phyloP scores from a whole-genome alignment of 2,888 invertebrate genomes.

The Crepidodera aurea region DNA sequence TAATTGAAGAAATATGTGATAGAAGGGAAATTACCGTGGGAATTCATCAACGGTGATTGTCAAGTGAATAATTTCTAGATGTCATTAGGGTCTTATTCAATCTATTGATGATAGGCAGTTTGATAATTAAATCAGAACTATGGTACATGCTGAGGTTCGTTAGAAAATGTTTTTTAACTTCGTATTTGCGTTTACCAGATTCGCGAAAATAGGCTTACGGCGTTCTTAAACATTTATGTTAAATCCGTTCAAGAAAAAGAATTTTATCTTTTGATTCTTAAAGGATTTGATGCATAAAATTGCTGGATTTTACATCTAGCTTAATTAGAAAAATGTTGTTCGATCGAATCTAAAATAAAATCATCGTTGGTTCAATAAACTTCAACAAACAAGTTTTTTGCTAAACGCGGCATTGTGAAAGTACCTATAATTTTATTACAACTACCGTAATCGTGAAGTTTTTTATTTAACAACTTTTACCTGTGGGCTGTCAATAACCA shows the following conservation, averaged over 20 bases:
- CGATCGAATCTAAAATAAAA: background rate
- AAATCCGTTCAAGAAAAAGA: too few species aligned
- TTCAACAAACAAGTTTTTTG: background rate
- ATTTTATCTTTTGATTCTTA: too few species aligned
- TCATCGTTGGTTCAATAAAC: background rate
- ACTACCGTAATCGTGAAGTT: background rate
- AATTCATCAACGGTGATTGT: conserved; percentile 27
- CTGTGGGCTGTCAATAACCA: background rate
- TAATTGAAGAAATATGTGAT: conserved; percentile 28
- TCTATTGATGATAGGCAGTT: background rate
- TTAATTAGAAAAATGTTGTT: too few species aligned
- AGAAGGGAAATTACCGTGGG: conserved; percentile 25
- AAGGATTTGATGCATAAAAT: too few species aligned
- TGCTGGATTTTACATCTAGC: too few species aligned
- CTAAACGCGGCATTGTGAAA: background rate
- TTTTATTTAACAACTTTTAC: background rate
- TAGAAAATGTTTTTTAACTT: too few species aligned
- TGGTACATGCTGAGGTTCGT: too few species aligned
- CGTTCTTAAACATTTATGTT: too few species aligned
- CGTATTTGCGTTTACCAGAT: too few species aligned
- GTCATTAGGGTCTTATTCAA: conserved; percentile 3
- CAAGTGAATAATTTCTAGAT: conserved; percentile 17
- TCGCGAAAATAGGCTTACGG: too few species aligned
- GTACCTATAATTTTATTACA: background rate
- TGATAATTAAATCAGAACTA: background rate